These are phyloP conservation scores for Clepsis dumicolana DNA, from an alignment of 2,888 invertebrate genomes.

Conservation along the genomic window DNA sequence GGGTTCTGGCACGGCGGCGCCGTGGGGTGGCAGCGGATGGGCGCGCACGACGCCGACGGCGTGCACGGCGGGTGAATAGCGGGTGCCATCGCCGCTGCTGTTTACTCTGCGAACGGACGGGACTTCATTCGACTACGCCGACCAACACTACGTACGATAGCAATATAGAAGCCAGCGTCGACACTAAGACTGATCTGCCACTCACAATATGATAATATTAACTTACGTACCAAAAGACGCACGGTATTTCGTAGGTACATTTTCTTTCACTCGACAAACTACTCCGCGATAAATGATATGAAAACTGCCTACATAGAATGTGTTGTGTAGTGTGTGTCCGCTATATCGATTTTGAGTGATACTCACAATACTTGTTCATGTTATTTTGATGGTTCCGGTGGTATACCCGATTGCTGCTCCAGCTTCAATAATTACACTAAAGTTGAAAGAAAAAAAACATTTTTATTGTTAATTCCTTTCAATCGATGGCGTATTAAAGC, in stretches of 20 bases:
- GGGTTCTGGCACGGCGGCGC: constrained; percentile 72
- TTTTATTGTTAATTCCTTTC: constrained; percentile 52
- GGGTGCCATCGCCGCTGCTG: constrained; percentile 63
- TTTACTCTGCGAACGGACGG: constrained; percentile 58
- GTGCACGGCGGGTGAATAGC: constrained; percentile 75
- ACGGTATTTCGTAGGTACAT: not conserved
- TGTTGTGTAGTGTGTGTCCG: not conserved
- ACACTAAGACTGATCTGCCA: constrained; percentile 59
- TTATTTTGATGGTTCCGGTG: constrained; percentile 62
- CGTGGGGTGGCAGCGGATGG: constrained; percentile 72
- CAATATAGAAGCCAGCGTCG: constrained; percentile 62
- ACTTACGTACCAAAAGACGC: constrained; percentile 49
- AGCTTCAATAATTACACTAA: constrained; percentile 70
- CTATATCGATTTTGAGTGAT: constrained; percentile 46
- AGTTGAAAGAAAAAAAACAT: constrained; percentile 66
- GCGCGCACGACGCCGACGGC: constrained; percentile 71
- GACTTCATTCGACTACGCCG: not conserved
- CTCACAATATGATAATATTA: constrained; percentile 51
- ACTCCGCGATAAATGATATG: not conserved
- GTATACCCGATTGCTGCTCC: constrained; percentile 62
- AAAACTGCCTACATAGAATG: not conserved
- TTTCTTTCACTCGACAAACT: not conserved
- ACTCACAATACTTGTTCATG: constrained; percentile 74
- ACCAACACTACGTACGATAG: not conserved
- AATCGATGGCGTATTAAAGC: constrained; percentile 53